Percentiles rank a stretch among this genome's conserved stretches.
Conservation (phyloP, 2,888 invertebrate species). For the Caenorhabditis panamensis region DNA sequence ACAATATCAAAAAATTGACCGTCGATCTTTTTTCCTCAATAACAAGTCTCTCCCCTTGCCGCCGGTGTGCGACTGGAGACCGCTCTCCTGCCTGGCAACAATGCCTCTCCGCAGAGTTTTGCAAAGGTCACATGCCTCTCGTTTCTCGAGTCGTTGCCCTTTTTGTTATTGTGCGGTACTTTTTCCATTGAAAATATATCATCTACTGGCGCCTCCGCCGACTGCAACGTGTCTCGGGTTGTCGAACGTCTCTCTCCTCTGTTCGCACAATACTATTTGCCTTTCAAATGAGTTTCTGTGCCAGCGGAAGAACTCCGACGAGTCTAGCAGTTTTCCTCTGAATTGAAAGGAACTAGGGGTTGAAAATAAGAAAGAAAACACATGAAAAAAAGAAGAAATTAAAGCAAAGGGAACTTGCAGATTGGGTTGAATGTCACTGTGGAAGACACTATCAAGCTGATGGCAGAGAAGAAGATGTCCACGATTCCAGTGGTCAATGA, state of each 20-base stretch:
- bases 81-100: constrained; percentile 17
- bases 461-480: constrained; percentile 73
- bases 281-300: constrained; percentile 22
- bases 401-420: constrained; percentile 58
- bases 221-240: constrained; percentile 13
- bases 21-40: constrained; percentile 58
- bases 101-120: constrained; percentile 43
- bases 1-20: constrained; percentile 58
- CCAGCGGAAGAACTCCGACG: neutral
- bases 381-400: neutral
- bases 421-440: constrained; percentile 61
- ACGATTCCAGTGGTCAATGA: constrained; percentile 73
- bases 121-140: constrained; percentile 63
- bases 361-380: neutral
- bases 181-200: constrained; percentile 32
- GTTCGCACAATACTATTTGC: neutral
- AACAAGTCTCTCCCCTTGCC: constrained; percentile 45
- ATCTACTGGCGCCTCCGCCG: constrained; percentile 28
- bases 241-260: constrained; percentile 30
- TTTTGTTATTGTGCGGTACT: constrained; percentile 61
- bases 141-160: constrained; percentile 47
- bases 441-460: constrained; percentile 68
- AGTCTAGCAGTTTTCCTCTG: neutral
- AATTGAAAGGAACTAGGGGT: constrained; percentile 4
- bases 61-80: constrained; percentile 15